Evolutionary conservation across 2,113 vertebrate species (phyloP), one percentile per base, ranked within the genome.

Genomic region (Tetrao urogallus): DNA sequence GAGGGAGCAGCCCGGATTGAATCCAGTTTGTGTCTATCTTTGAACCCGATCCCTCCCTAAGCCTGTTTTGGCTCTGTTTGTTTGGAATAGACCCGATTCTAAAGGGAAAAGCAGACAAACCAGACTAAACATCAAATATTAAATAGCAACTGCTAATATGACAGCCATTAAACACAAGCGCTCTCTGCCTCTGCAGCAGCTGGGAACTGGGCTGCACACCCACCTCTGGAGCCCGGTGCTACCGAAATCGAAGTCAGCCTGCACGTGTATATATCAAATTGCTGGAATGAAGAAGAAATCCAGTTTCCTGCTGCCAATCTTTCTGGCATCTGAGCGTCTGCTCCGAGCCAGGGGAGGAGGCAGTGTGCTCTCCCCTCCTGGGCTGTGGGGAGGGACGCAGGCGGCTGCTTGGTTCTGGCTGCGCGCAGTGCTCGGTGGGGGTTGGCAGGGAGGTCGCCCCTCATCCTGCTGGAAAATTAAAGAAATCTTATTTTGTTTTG

Each of bases 111-210:
- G 77, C 91, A 88, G 92, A 25, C n/a, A 61, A 74, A 82, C 11
- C 92, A 97, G 95, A 96, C 96, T 95, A 96, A 97, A 96, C 94
- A 95, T 60, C 73, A 63, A 90, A 88, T 96, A 92, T 96, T 88
- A 89, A 92, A 95, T 79, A 90, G 93, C 93, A 86, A 91, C 85
- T 92, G 91, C 87, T 96, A 93, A 96, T 83, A 90, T 83, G 95
- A 80, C 91, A 97, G 88, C 74, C 81, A 54, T 81, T 88, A 80
- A 91, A 77, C 79, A 86, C 82, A 19, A 93, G 86, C 3, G 2
- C 74, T 80, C 72, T 87, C 56, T 75, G 92, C 94, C 84, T 75
- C 78, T 3, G 24, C 4, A 88, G 89, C 93, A 94, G 90, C 94
- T 94, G 95, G 92, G 36, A 52, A 10, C 30, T 32, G 91, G 73